Evolutionary conservation across 2,797 vertebrate species (phyloP), one percentile per base, ranked within the genome.

Genomic region (Scleropages formosus): DNA sequence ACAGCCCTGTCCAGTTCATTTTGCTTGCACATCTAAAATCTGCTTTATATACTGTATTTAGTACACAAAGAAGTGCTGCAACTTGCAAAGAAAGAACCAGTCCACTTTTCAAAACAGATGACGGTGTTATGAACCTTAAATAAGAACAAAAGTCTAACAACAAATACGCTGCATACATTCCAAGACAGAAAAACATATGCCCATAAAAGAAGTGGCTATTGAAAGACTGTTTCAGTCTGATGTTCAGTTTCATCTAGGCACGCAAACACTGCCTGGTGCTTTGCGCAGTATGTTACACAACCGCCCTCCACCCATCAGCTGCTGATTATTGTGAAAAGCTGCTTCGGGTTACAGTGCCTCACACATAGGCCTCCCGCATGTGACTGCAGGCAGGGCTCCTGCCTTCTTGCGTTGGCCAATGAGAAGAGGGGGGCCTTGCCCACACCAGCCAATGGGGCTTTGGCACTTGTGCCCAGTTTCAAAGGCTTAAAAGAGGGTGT

Each of bases 341-440:
- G 49, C 18, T 22, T 27, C 39, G 46, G 56, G 59, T 49, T 69
- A 59, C 47, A 51, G 18, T 0, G 44, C 59, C 46, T 63, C 44
- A 3, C 46, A 27, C 31, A 22, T 16, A 31, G 31, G n/a, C 2
- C n/a, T n/a, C 27, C 46, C 9, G 63, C 73, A 78, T 65, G 69
- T 79, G 75, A 80, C 83, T n/a, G 59, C 78, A 77, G 49, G 84
- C 78, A 75, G 24, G 79, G 79, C 64, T 2, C 53, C 46, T 49
- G 73, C 70, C 62, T 68, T 79, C 78, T 73, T 68, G 27, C 11
- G 46, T 63, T 74, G 59, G 76, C 93, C 84, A 93, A 92, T 93
- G 79, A 78, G 58, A 44, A 10, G 18, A 83, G 74, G 84, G 85
- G 87, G 87, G 90, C 84, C 79, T 85, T 66, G 83, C 80, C 76